Percentiles rank a stretch among this genome's conserved stretches.
Evolutionary conservation across 2,888 invertebrate species (phyloP).

Genomic region (Phengaris alcon): DNA sequence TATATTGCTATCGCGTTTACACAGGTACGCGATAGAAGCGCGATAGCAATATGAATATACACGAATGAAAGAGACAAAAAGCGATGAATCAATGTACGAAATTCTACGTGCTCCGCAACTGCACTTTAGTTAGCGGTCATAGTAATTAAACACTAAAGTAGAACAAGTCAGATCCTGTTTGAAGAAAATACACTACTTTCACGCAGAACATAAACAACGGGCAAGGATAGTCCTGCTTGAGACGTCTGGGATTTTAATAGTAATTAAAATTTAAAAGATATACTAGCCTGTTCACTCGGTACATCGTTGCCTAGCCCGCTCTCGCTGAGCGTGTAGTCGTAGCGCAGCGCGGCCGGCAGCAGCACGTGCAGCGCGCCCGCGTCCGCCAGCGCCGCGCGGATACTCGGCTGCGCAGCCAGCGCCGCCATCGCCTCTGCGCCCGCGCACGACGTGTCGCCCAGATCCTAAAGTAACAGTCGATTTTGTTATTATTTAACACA

Average conservation of each 20-base stretch:
- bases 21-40: too few relatives aligned
- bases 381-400: slow-evolving; percentile 90
- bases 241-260: too few relatives aligned
- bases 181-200: neutral
- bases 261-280: neutral
- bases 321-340: slow-evolving; percentile 98
- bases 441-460: slow-evolving; percentile 87
- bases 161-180: too few relatives aligned
- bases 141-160: too few relatives aligned
- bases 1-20: too few relatives aligned
- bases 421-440: slow-evolving; percentile 95
- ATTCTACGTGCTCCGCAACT: too few relatives aligned
- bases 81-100: too few relatives aligned
- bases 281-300: slow-evolving; percentile 64
- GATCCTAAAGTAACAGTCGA: slow-evolving; percentile 77
- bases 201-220: neutral
- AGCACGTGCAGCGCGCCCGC: slow-evolving; percentile 96
- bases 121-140: too few relatives aligned
- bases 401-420: slow-evolving; percentile 89
- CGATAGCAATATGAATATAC: too few relatives aligned
- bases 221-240: too few relatives aligned
- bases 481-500: too few relatives aligned
- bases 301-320: slow-evolving; percentile 91
- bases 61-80: too few relatives aligned
- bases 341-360: slow-evolving; percentile 92